Evolutionary conservation across 2,888 invertebrate species (phyloP), one percentile per base, ranked within the genome.

Genomic region (Sinohyriopsis cumingii): DNA sequence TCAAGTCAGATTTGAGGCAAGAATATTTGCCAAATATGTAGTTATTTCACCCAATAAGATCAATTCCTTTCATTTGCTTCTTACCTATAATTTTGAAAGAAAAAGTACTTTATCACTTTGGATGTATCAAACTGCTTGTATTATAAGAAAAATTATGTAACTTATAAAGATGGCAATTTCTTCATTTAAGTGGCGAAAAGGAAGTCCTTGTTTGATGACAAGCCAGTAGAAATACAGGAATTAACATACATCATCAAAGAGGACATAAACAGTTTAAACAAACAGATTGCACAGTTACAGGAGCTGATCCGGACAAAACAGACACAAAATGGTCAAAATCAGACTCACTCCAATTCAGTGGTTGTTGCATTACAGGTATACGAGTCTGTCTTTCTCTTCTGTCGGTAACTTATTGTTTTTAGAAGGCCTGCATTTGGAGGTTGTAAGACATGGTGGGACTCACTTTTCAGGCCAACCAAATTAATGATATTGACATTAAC

Each of bases 171-270:
- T 45, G 45, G 15, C 15, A 45, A 45, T 15, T 20, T 66, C 68
- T 71, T 60, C 53, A 63, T 75, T 77, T 59, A 84, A 88, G 88
- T 99, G 93, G 98, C 99, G n/a, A 98, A 98, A 91, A 94, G 95
- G 88, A 97, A 97, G 90, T 97, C 98, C 0, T 92, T 99, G 67
- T 99, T 99, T 91, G 97, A 99, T 91, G 99, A 99, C 89, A 93
- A 96, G 90, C 95, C 97, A 55, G 93, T 94, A 67, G 99, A 99
- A 92, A 98, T 99, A 72, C 98, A 99, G 90, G 98, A 99, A 89
- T 91, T 99, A 70, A 99, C 98, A 1, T 96, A 96, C 87, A 98
- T 98, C 71, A 97, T 99, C 71, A 98, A 98, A 91, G 96, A 97
- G 78, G 99, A 99, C 90, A 93, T 99, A 76, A 95, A 94, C 89